Evolutionary conservation across 2,797 vertebrate genomes (phyloP).

Genomic region (Hephaestus fuliginosus): DNA sequence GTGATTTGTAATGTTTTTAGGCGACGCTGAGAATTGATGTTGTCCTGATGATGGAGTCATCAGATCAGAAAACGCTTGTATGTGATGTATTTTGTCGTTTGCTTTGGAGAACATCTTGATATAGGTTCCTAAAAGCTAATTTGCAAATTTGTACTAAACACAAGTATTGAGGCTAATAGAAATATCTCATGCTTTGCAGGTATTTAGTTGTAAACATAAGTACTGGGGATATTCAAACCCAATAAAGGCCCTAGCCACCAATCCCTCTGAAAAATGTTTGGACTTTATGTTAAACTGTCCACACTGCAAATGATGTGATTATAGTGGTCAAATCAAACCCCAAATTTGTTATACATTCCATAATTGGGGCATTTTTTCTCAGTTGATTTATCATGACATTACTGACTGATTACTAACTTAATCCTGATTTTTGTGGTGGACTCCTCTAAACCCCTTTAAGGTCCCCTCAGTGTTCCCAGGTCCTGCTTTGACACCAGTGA

Average conservation of each 20-base stretch:
- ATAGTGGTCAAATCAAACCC: not conserved
- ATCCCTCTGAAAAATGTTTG: not conserved
- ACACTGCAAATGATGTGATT: not conserved
- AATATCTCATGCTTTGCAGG: not conserved
- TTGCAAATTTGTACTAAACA: not conserved
- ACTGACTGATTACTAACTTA: not conserved
- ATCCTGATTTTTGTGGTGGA: not conserved
- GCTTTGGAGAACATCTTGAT: not conserved
- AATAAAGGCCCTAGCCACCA: not conserved
- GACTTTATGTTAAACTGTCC: not conserved
- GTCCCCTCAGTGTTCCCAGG: not conserved
- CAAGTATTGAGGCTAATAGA: not conserved
- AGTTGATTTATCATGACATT: not conserved
- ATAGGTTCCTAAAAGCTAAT: too few species aligned
- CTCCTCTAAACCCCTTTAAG: constrained; percentile 3
- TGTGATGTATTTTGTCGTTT: not conserved
- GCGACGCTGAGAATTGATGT: too few species aligned
- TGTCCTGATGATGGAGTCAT: too few species aligned
- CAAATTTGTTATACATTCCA: not conserved
- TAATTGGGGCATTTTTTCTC: not conserved
- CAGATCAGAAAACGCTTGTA: not conserved
- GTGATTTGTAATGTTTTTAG: too few species aligned
- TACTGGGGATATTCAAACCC: not conserved
- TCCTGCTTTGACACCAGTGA: constrained; percentile 35
- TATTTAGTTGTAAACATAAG: not conserved